A percentile compares a stretch with the other conserved stretches of the same genome.
These are phyloP conservation scores for Tenrec ecaudatus DNA, from an alignment of 2,113 vertebrate species.

Conservation along the genomic window DNA sequence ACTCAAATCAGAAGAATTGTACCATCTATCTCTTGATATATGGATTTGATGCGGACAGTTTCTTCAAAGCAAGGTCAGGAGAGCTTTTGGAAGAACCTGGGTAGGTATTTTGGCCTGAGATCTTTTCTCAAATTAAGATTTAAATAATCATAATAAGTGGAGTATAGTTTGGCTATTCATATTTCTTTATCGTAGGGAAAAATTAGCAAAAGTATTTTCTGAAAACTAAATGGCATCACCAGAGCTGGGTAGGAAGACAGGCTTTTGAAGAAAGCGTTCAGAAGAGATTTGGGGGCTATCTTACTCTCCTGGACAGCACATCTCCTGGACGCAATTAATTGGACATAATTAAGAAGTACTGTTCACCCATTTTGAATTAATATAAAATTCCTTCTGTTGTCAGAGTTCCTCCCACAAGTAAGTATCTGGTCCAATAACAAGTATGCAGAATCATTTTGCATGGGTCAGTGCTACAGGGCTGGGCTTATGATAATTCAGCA, in stretches of 20 bases:
- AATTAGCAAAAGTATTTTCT: constrained; percentile 39
- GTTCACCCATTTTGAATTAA: constrained; percentile 31
- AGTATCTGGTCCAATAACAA: constrained; percentile 32
- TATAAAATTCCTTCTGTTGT: constrained; percentile 19
- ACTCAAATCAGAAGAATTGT: constrained; percentile 36
- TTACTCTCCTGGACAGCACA: not conserved
- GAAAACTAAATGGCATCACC: not conserved
- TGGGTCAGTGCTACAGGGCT: not conserved
- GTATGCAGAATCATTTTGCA: constrained; percentile 35
- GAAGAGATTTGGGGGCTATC: not conserved
- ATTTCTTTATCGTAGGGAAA: constrained; percentile 42
- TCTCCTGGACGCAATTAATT: not conserved
- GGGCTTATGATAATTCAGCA: constrained; percentile 62
- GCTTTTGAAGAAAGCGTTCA: not conserved
- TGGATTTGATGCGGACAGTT: constrained; percentile 29
- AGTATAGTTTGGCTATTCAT: not conserved
- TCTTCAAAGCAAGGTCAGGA: constrained; percentile 44
- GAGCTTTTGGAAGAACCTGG: constrained; percentile 49
- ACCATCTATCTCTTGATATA: not conserved
- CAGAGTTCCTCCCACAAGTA: not conserved
- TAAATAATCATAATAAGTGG: not conserved
- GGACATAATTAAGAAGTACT: not conserved
- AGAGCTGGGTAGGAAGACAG: not conserved
- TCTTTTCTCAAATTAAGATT: constrained; percentile 32
- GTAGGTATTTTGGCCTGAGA: constrained; percentile 39